Base-by-base conservation (phyloP, 2,888 invertebrate species). In the Tenthredo scrophulariae region DNA sequence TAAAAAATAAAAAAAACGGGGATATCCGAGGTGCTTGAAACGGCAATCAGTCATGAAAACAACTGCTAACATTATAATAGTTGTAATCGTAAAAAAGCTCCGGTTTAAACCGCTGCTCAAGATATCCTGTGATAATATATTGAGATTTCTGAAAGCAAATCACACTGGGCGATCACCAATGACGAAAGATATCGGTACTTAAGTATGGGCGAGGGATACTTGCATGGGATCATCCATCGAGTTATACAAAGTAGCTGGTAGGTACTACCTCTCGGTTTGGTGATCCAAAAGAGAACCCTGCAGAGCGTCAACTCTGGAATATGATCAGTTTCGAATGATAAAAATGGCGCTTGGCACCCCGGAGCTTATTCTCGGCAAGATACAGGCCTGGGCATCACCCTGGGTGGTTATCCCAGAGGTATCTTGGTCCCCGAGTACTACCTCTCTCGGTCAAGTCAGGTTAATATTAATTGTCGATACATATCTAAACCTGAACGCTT, bases 381-480 rank as follows among this genome's bases (percentile, higher is more conserved):
- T 62, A n/a, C 26, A 22, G 2, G 15, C 62, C 29, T 18, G 13
- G 67, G 43, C 86, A 46, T 87, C 89, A 85, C 88, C 84, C 85
- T 86, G 87, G 87, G 86, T 86, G 88, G 87, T 88, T 89, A 89
- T 88, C 86, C 85, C 40, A 74, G 82, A 85, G 79, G 85, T 89
- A 87, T 88, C 86, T 86, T 72, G 85, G 77, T 80, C 84, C 80
- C 67, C 54, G 37, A 33, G 58, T n/a, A 46, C 46, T 13, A 72
- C 54, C 82, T 33, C 70, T 46, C 70, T 72, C 72, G 46, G 84
- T 67, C 62, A 75, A 62, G 84, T 10, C 29, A 15, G 80, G 50
- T 70, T 83, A 65, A 87, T 88, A 89, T 89, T 90, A 90, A 90
- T 90, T 88, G 87, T 87, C 87, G 88, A 90, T 89, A 88, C 85